Conservation (phyloP, 2,888 invertebrate genomes). For the Homarus gammarus region DNA sequence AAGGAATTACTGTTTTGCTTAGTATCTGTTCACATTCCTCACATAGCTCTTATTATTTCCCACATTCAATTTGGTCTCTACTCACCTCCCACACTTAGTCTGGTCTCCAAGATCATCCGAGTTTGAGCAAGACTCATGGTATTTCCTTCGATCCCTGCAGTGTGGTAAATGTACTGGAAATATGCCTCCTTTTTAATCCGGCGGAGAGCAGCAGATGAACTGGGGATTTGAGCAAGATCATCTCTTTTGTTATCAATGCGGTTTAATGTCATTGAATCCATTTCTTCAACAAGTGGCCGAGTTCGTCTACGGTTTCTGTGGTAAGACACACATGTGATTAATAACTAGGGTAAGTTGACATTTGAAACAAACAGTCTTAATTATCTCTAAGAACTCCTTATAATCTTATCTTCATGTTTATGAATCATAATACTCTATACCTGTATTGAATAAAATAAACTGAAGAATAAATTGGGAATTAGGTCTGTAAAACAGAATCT, state of each 20-base stretch:
- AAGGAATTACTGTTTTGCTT: no score
- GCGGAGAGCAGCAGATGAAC: slow-evolving; percentile 88
- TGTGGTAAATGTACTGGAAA: slow-evolving; percentile 95
- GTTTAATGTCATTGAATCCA: slow-evolving; percentile 89
- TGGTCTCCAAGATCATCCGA: slow-evolving; percentile 93
- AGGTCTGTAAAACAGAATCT: no score
- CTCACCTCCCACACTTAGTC: slow-evolving; percentile 86
- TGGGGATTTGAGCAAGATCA: slow-evolving; percentile 89
- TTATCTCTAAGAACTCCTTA: background rate
- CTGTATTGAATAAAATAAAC: no score
- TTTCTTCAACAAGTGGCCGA: slow-evolving; percentile 91
- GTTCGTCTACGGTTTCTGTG: slow-evolving; percentile 88
- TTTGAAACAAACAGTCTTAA: background rate
- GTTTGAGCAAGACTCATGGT: slow-evolving; percentile 96
- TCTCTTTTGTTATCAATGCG: slow-evolving; percentile 92
- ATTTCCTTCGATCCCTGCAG: slow-evolving; percentile 98
- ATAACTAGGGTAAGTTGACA: no score
- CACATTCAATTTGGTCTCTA: background rate
- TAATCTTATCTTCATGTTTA: background rate
- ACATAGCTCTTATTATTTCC: background rate
- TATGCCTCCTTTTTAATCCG: slow-evolving; percentile 96
- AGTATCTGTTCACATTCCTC: no score
- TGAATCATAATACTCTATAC: no score
- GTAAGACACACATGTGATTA: no score
- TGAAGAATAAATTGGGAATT: no score